These are phyloP conservation scores for Chaetorhynchus papuensis DNA, from an alignment of 2,113 vertebrate species.

Conservation along the genomic window DNA sequence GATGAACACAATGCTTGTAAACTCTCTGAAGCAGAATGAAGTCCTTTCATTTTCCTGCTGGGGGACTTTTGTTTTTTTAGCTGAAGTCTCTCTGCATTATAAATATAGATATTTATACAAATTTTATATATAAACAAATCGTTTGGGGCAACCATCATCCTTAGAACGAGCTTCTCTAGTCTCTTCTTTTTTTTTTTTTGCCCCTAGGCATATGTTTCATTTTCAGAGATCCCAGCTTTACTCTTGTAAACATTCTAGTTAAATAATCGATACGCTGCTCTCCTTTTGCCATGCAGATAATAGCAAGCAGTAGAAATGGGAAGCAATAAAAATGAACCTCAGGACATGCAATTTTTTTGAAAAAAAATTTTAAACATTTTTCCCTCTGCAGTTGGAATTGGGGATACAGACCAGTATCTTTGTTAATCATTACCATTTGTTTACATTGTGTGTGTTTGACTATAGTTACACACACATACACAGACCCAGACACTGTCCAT, in stretches of 20 bases:
- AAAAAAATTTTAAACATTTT: background rate
- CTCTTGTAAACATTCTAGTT: conserved; percentile 60
- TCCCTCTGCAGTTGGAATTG: conserved; percentile 46
- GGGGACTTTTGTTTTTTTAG: background rate
- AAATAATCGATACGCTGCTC: conserved; percentile 65
- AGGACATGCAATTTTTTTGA: background rate
- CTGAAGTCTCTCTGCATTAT: conserved; percentile 41
- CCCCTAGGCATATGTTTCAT: background rate
- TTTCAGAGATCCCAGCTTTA: conserved; percentile 48
- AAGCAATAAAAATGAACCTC: conserved; percentile 33
- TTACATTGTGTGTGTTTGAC: conserved; percentile 61
- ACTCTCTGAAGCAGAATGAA: conserved; percentile 62
- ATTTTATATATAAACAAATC: background rate
- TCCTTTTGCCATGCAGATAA: conserved; percentile 37
- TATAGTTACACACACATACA: conserved; percentile 6
- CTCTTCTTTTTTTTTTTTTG: background rate
- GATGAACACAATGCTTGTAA: conserved; percentile 21
- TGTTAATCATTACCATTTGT: conserved; percentile 74
- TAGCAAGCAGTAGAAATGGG: background rate
- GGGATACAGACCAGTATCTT: conserved; percentile 57
- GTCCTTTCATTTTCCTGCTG: conserved; percentile 50
- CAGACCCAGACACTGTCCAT: background rate
- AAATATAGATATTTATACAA: background rate
- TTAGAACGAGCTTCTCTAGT: background rate
- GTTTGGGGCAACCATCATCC: conserved; percentile 42